Evolutionary conservation across 2,113 vertebrate species (phyloP), one percentile per base, ranked within the genome.

Genomic region (Chascanopsetta lugubris): DNA sequence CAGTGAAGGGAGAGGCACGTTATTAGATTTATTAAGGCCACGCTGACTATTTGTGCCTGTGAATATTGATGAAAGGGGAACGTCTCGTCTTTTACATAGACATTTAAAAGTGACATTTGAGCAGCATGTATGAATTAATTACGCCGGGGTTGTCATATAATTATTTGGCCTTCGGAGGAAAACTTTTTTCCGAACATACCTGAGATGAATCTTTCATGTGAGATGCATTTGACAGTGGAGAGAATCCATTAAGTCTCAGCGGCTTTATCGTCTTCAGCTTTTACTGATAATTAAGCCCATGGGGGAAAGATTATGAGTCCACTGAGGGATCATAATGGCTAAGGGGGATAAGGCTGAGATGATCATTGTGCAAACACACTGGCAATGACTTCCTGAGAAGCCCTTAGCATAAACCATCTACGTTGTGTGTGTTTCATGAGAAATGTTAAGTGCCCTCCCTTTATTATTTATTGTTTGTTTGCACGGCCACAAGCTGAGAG

Each of bases 271-370:
- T 60, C 51, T 8, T 55, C 12, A 7, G 63, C 73, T 68, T 64
- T 66, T 82, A 59, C 62, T 69, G 46, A 75, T 94, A 93, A 92
- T 93, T 92, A 90, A 85, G 83, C 90, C 71, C 78, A 32, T 32
- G 75, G 87, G 50, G 85, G 72, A 54, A 29, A 11, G 18, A 59
- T 17, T 61, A 32, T 26, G 61, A 75, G 53, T 76, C 81, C 72
- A 17, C 30, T 15, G 64, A 72, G 61, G 42, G 36, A 59, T 74
- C n/a, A 45, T 29, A 38, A 12, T 36, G 18, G 50, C 69, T 59
- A 6, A 61, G 8, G 69, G 61, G 40, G 61, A 25, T 71, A 40
- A 69, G 69, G 29, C 59, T 61, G 49, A 73, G 62, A 64, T 57
- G 50, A 81, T 61, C 38, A 66, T 11, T 69, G 42, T 47, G 56